A percentile compares a stretch with the other conserved stretches of the same genome.
phyloP scores from a whole-genome alignment of 2,888 invertebrate genomes.

The Brenthis daphne region DNA sequence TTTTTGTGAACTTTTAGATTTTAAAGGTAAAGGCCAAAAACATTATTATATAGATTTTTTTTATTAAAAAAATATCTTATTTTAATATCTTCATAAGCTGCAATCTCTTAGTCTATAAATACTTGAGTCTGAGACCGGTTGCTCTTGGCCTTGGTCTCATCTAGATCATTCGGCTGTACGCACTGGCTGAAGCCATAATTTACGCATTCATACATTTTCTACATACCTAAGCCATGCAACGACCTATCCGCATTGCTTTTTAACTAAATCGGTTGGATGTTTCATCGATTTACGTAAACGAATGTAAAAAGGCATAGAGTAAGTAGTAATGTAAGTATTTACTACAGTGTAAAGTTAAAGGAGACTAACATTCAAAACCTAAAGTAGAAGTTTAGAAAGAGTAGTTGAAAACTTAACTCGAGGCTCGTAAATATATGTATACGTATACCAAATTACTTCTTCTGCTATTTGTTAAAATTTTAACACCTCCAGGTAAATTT shows the following conservation, averaged over 20 bases:
- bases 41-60: constrained; percentile 5
- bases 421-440: too few species aligned
- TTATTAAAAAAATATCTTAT: not conserved
- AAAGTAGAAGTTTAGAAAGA: too few species aligned
- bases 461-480: too few species aligned
- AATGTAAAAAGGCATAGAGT: not conserved
- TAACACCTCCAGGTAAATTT: too few species aligned
- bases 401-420: too few species aligned
- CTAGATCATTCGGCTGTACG: constrained; percentile 49
- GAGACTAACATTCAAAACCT: too few species aligned
- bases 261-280: not conserved
- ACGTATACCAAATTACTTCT: too few species aligned
- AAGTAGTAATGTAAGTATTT: not conserved
- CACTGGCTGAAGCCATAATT: constrained; percentile 32
- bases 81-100: not conserved
- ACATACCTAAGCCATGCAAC: constrained; percentile 18
- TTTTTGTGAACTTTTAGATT: not conserved
- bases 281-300: constrained; percentile 4
- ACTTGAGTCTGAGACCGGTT: constrained; percentile 50
- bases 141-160: constrained; percentile 61
- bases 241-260: constrained; percentile 18
- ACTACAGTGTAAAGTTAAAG: not conserved
- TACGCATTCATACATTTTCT: constrained; percentile 20
- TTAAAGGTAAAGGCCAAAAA: constrained; percentile 8
- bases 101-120: constrained; percentile 48